phyloP scores from a whole-genome alignment of 2,113 vertebrate genomes.

The Marmota flaviventris region DNA sequence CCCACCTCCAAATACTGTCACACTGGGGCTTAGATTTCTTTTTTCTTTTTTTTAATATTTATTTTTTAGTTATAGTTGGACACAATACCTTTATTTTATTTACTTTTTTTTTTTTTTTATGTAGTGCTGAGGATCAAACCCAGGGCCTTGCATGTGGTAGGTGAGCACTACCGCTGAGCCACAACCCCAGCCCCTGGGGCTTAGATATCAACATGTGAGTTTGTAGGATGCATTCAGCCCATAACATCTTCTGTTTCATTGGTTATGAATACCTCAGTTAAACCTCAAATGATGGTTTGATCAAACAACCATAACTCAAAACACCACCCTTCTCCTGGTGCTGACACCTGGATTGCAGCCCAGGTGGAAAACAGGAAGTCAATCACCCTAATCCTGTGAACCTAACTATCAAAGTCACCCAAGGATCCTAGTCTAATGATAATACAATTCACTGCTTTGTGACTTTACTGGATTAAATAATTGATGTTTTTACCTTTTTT shows the following conservation, averaged over 20 bases:
- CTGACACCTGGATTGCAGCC: not conserved
- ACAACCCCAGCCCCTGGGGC: too few species aligned
- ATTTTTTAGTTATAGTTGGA: too few species aligned
- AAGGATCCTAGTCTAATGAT: not conserved
- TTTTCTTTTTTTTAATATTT: too few species aligned
- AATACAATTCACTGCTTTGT: not conserved
- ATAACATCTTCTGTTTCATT: not conserved
- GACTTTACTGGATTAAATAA: not conserved
- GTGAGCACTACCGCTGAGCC: too few species aligned
- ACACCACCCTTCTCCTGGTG: not conserved
- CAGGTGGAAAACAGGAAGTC: not conserved
- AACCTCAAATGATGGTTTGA: not conserved
- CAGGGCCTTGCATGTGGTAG: too few species aligned
- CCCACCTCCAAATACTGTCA: not conserved
- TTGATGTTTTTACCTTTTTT: not conserved
- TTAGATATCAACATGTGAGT: not conserved
- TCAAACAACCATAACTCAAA: not conserved
- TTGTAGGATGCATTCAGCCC: not conserved
- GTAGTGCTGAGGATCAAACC: too few species aligned
- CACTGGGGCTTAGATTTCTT: not conserved
- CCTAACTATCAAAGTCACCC: not conserved
- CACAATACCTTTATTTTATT: too few species aligned
- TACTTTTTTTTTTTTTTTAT: too few species aligned
- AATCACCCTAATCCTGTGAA: not conserved
- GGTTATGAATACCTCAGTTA: not conserved